Evolutionary conservation across 2,888 invertebrate species (phyloP), one percentile per base, ranked within the genome.

Genomic region (Disparrhopalites patrizii): DNA sequence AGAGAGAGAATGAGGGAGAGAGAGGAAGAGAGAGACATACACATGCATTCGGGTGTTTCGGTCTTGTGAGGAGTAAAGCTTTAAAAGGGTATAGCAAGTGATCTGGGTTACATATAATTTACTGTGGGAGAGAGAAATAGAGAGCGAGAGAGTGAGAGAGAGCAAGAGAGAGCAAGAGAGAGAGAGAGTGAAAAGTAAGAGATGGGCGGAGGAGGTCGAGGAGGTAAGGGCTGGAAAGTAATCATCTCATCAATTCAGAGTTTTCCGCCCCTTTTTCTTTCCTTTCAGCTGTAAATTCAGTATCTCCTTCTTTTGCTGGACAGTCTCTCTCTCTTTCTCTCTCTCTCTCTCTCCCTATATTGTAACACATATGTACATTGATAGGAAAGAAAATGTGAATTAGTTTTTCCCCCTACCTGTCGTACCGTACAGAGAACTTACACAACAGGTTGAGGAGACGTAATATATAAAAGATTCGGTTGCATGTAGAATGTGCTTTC

Each of bases 171-270:
- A n/a, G n/a, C n/a, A n/a, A n/a, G n/a, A n/a, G n/a, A n/a, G n/a
- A n/a, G n/a, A n/a, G 54, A 67, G 63, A 55, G 62, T 51, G 52
- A 38, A 56, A 51, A 57, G 68, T 68, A 65, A 68, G 61, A 64
- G 51, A 69, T 68, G 71, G 71, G 71, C 69, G 71, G 68, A 68
- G 58, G 66, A 68, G 63, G 64, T 58, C 55, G n/a, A n/a, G n/a
- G n/a, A n/a, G n/a, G n/a, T n/a, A 66, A 66, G 33, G 63, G 63
- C 66, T 68, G 68, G 69, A 66, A 68, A 71, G 66, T 71, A 69
- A 71, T 71, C 69, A 71, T 71, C 69, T 71, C 70, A 68, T 69
- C 69, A 68, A 68, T 67, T 69, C 66, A 58, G 47, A 8, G 36
- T 65, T 66, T 68, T 68, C 68, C 70, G 67, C 70, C 68, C 68